Conservation (phyloP, 1,140 invertebrate species). For the Drosophila auraria region DNA sequence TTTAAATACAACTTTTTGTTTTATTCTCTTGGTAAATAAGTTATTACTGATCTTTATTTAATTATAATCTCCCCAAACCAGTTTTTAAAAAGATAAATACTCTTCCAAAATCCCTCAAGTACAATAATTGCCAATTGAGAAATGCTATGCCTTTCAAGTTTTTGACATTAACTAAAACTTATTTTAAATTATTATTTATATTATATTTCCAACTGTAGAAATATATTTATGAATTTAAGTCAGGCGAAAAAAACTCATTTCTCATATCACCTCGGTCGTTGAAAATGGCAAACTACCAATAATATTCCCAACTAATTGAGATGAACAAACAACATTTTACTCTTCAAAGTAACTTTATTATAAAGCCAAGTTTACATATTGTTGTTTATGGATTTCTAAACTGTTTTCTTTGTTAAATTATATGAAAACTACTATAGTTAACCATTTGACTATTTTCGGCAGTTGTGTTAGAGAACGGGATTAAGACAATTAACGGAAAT, state of each 20-base stretch:
- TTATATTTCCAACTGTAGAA: background rate
- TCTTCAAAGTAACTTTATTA: background rate
- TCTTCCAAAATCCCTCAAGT: too few species aligned
- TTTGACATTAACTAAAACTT: too few species aligned
- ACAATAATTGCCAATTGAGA: background rate
- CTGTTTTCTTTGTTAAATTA: background rate
- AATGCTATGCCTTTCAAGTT: background rate
- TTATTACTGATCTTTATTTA: too few species aligned
- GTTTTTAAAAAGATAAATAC: background rate
- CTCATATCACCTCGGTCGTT: background rate
- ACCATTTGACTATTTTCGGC: slow-evolving; percentile 12
- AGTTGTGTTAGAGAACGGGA: slow-evolving; percentile 3
- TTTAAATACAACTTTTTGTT: background rate
- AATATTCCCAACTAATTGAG: background rate
- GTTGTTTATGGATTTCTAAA: background rate
- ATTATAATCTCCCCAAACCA: background rate
- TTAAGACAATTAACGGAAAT: background rate
- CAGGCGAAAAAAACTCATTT: background rate
- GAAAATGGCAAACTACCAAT: background rate
- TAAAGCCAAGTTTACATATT: background rate
- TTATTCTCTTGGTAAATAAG: too few species aligned
- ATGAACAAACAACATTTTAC: background rate
- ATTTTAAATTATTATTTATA: too few species aligned
- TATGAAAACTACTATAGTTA: background rate
- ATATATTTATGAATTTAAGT: slow-evolving; percentile 8